These are phyloP conservation scores for Adelges cooleyi DNA, from an alignment of 1,140 invertebrate species.

Conservation along the genomic window DNA sequence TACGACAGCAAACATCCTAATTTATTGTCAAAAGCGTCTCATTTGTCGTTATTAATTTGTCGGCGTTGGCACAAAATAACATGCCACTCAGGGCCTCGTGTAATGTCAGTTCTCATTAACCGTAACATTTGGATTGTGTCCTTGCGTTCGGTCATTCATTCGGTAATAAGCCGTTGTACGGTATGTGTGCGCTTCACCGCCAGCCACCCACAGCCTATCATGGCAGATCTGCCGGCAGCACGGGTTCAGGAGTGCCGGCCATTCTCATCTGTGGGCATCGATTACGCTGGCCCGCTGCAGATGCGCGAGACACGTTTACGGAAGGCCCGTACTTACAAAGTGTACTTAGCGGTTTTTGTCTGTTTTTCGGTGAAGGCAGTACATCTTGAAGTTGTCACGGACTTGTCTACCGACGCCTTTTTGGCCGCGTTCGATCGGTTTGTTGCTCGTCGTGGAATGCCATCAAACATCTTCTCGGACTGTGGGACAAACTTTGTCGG, in stretches of 20 bases:
- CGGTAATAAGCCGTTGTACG: slow-evolving; percentile 29
- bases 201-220: slow-evolving; percentile 30
- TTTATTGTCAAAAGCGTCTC: slow-evolving; percentile 34
- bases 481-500: slow-evolving; percentile 38
- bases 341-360: slow-evolving; percentile 39
- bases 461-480: slow-evolving; percentile 35
- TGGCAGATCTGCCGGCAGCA: slow-evolving; percentile 36
- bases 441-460: slow-evolving; percentile 37
- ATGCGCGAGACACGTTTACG: neutral
- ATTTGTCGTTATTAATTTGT: slow-evolving; percentile 32
- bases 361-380: slow-evolving; percentile 39
- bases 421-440: slow-evolving; percentile 38
- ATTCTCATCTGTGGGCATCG: slow-evolving; percentile 34
- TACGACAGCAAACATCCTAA: slow-evolving; percentile 36
- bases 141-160: slow-evolving; percentile 8
- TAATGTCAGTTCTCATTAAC: slow-evolving; percentile 20
- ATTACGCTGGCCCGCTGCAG: slow-evolving; percentile 29
- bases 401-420: slow-evolving; percentile 38
- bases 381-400: slow-evolving; percentile 39
- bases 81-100: slow-evolving; percentile 32
- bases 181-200: slow-evolving; percentile 30
- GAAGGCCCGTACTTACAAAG: neutral
- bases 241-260: slow-evolving; percentile 33
- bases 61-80: slow-evolving; percentile 30
- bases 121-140: slow-evolving; percentile 31